Conservation (phyloP, 2,888 invertebrate genomes). For the Cryptocephalus primarius region DNA sequence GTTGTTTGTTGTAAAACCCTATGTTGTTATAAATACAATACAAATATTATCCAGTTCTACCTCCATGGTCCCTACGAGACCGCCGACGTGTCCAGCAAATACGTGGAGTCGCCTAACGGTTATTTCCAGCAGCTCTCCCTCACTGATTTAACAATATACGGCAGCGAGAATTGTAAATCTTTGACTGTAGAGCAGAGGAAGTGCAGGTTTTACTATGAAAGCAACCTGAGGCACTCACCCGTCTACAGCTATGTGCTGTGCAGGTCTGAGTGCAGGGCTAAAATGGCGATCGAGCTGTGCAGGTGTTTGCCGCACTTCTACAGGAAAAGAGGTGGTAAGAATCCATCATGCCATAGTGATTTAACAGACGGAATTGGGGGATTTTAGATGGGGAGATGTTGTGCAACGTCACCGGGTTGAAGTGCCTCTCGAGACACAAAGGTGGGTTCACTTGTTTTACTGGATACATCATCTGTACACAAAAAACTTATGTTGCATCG, state of each 20-base stretch:
- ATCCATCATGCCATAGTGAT: not conserved
- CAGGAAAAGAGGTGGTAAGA: slow-evolving; percentile 44
- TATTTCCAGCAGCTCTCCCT: slow-evolving; percentile 31
- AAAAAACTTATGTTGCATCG: no score
- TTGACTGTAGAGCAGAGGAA: slow-evolving; percentile 54
- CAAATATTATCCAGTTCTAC: slow-evolving; percentile 38
- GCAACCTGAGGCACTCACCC: slow-evolving; percentile 51
- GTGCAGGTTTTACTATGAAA: slow-evolving; percentile 58
- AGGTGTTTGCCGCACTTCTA: slow-evolving; percentile 67
- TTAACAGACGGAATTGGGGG: no score
- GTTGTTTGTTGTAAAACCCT: no score
- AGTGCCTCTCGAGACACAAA: slow-evolving; percentile 49
- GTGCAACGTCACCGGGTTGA: slow-evolving; percentile 51
- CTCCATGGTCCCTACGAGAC: slow-evolving; percentile 58
- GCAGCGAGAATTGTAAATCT: slow-evolving; percentile 25
- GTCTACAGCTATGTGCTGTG: slow-evolving; percentile 62
- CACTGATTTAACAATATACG: slow-evolving; percentile 30
- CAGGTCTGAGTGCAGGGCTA: slow-evolving; percentile 58
- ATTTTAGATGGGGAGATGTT: slow-evolving; percentile 43
- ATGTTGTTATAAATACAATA: no score
- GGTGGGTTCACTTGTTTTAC: slow-evolving; percentile 30
- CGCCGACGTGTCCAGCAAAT: slow-evolving; percentile 50
- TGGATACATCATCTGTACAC: no score
- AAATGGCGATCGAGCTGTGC: slow-evolving; percentile 49
- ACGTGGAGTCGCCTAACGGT: slow-evolving; percentile 25